phyloP scores from a whole-genome alignment of 2,888 invertebrate genomes.

The Eucera pruinosa region DNA sequence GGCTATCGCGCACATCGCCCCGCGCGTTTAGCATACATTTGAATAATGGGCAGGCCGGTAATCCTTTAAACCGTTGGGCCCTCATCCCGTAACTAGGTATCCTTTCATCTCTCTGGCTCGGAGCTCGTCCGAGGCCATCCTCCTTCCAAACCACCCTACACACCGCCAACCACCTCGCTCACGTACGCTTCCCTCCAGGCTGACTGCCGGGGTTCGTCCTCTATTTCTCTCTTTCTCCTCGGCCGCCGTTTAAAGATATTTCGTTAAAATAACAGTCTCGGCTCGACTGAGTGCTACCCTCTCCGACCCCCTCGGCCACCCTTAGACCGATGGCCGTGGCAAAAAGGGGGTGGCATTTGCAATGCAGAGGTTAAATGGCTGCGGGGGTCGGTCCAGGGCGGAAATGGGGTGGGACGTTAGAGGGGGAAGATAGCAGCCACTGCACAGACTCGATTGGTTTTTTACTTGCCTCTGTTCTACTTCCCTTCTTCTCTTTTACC shows the following conservation, averaged over 20 bases:
- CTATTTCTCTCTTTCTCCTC: constrained; percentile 62
- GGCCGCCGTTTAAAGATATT: constrained; percentile 83
- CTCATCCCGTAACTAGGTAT: constrained; percentile 84
- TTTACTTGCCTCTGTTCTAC: constrained; percentile 77
- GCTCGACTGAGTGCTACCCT: constrained; percentile 66
- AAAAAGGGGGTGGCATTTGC: constrained; percentile 84
- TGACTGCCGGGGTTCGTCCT: constrained; percentile 59
- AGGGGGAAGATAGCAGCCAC: constrained; percentile 69
- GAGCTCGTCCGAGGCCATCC: constrained; percentile 71
- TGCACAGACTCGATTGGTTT: constrained; percentile 84
- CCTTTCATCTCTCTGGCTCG: constrained; percentile 83
- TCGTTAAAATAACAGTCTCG: constrained; percentile 84
- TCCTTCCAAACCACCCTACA: constrained; percentile 38
- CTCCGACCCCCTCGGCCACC: constrained; percentile 45
- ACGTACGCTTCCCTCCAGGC: constrained; percentile 52
- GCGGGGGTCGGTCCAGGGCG: constrained; percentile 73
- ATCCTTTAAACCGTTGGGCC: constrained; percentile 83
- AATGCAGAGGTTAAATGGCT: constrained; percentile 84
- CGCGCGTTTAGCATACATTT: constrained; percentile 84
- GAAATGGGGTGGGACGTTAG: constrained; percentile 51
- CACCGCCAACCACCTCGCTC: constrained; percentile 26
- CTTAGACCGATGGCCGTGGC: constrained; percentile 71
- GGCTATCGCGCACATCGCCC: constrained; percentile 82
- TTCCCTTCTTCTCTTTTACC: constrained; percentile 28
- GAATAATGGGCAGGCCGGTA: constrained; percentile 84